These are phyloP conservation scores for Sebastolobus altivelis DNA, from an alignment of 2,797 vertebrate genomes.

Conservation along the genomic window DNA sequence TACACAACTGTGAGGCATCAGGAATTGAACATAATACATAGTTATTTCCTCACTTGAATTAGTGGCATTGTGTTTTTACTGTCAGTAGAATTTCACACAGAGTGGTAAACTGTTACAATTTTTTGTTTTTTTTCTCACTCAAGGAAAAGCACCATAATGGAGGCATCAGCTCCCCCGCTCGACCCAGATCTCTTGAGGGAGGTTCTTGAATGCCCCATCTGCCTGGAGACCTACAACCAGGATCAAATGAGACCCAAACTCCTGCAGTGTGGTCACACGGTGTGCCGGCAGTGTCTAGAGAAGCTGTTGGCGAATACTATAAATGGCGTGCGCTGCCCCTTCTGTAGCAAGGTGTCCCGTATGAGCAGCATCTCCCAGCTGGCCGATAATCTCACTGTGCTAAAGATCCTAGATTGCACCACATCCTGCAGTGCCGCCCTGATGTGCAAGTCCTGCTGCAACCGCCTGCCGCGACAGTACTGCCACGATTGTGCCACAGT, in stretches of 20 bases:
- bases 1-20: background rate
- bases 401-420: conserved; percentile 95
- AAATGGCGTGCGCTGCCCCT: conserved; percentile 96
- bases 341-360: conserved; percentile 95
- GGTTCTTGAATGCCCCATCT: conserved; percentile 98
- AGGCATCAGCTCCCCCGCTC: conserved; percentile 86
- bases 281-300: conserved; percentile 95
- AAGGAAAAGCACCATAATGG: conserved; percentile 82
- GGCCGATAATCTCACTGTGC: conserved; percentile 94
- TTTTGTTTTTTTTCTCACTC: conserved; percentile 5
- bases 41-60: background rate
- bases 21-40: background rate
- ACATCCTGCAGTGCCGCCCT: conserved; percentile 89
- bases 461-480: conserved; percentile 92
- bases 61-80: background rate
- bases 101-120: background rate
- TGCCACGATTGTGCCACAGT: conserved; percentile 89
- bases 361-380: conserved; percentile 93
- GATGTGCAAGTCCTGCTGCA: conserved; percentile 94
- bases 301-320: conserved; percentile 95
- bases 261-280: conserved; percentile 95
- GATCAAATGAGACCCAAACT: conserved; percentile 95
- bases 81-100: background rate
- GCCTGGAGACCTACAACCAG: conserved; percentile 95
- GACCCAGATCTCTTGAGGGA: conserved; percentile 95